Conservation (phyloP, 2,113 vertebrate genomes). For the Loxodonta africana region DNA sequence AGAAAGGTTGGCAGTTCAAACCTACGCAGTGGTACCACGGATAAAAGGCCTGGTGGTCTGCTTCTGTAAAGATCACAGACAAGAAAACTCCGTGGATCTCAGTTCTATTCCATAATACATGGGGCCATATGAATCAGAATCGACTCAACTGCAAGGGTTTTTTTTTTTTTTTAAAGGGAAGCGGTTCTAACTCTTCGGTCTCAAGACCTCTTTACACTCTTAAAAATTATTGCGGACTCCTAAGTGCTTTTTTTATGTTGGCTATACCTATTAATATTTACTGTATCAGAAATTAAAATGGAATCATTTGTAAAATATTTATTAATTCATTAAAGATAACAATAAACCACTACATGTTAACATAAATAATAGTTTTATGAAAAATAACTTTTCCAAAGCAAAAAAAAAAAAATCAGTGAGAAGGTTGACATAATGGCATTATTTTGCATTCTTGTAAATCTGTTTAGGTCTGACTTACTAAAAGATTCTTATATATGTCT, state of each 20-base stretch:
- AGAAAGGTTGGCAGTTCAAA: not conserved
- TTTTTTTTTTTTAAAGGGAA: not conserved
- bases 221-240: not conserved
- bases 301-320: constrained; percentile 54
- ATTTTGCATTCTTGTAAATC: constrained; percentile 22
- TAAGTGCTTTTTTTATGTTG: not conserved
- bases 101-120: not conserved
- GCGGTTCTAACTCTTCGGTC: not conserved
- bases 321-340: constrained; percentile 63
- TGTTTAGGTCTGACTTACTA: not conserved
- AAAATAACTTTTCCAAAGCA: constrained; percentile 56
- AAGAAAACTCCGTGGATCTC: not conserved
- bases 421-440: constrained; percentile 19
- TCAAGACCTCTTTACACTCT: not conserved
- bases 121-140: not conserved
- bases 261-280: not conserved
- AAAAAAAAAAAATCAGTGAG: constrained; percentile 38
- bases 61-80: not conserved
- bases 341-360: not conserved
- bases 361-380: constrained; percentile 74
- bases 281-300: not conserved
- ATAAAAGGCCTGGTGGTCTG: not conserved
- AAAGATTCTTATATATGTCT: not conserved
- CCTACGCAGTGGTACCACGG: not conserved
- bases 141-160: not conserved